Conservation (phyloP, 2,888 invertebrate genomes). For the Metopia argyrocephala region DNA sequence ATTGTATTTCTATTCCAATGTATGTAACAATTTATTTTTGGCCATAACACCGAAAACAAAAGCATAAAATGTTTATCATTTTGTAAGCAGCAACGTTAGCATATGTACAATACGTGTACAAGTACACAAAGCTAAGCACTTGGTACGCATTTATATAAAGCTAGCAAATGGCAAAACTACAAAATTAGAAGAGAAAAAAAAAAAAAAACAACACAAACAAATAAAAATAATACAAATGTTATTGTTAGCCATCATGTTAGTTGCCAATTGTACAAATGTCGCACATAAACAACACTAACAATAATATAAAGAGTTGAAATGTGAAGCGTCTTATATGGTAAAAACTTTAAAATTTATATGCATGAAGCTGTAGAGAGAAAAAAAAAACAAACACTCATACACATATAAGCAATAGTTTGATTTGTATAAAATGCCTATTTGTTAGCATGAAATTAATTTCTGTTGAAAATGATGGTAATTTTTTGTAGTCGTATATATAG, state of each 20-base stretch:
- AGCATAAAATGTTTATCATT: slow-evolving; percentile 35
- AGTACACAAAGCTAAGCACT: neutral
- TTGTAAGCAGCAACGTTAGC: neutral
- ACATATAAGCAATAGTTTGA: neutral
- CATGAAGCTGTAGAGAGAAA: neutral
- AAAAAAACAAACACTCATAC: neutral
- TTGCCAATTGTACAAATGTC: slow-evolving; percentile 65
- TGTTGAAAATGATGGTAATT: slow-evolving; percentile 13
- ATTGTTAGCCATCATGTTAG: slow-evolving; percentile 65
- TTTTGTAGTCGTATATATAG: neutral
- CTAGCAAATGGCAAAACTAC: slow-evolving; percentile 48
- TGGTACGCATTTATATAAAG: slow-evolving; percentile 43
- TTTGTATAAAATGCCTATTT: slow-evolving; percentile 37
- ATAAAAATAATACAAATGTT: slow-evolving; percentile 61
- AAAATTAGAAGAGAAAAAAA: slow-evolving; percentile 26
- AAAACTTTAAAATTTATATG: slow-evolving; percentile 49
- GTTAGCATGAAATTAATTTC: slow-evolving; percentile 4
- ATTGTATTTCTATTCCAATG: neutral
- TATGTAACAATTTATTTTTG: slow-evolving; percentile 35
- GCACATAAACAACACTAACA: slow-evolving; percentile 64
- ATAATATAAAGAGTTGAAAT: slow-evolving; percentile 63
- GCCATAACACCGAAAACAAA: slow-evolving; percentile 41
- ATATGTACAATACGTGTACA: neutral
- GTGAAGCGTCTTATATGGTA: slow-evolving; percentile 62
- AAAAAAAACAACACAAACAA: slow-evolving; percentile 24